These are phyloP conservation scores for Actinernus sp. DNA, from an alignment of 92 coral and sea anemone species.

Conservation along the genomic window DNA sequence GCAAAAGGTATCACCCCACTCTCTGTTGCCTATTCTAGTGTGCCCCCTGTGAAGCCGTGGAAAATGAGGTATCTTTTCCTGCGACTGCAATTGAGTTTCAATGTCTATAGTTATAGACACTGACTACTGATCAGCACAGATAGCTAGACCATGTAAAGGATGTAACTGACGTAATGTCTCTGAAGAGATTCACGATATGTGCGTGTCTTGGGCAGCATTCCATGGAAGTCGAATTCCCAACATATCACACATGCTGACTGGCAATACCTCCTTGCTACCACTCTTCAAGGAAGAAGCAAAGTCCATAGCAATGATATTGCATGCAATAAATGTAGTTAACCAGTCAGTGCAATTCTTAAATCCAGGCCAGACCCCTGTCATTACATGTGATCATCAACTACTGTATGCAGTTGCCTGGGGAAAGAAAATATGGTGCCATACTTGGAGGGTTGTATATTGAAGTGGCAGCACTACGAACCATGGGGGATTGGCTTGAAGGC, in stretches of 20 bases:
- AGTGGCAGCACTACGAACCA: conserved; percentile 26
- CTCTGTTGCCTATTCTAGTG: conserved; percentile 24
- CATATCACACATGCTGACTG: too few relatives aligned
- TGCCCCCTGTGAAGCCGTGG: conserved; percentile 19
- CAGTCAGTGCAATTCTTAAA: conserved; percentile 6
- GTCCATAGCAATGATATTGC: conserved; percentile 19
- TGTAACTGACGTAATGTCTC: neutral
- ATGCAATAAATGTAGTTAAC: conserved; percentile 9
- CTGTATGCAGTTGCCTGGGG: conserved; percentile 12
- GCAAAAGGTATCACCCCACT: neutral
- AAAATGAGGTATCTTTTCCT: conserved; percentile 15
- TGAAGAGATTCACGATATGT: neutral
- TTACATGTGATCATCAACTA: conserved; percentile 39
- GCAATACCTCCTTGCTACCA: conserved; percentile 17
- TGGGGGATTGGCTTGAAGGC: conserved; percentile 44
- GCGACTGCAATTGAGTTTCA: too few relatives aligned
- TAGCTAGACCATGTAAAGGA: conserved; percentile 17
- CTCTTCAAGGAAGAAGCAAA: conserved; percentile 19
- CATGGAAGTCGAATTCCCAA: too few relatives aligned
- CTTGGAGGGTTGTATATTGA: conserved; percentile 37
- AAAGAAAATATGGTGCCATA: conserved; percentile 12
- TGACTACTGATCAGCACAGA: conserved; percentile 2
- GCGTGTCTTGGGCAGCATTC: conserved; percentile 33
- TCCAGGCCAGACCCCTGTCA: conserved; percentile 27
- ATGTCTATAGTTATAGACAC: too few relatives aligned